Base-by-base conservation (phyloP, 2,888 invertebrate species). In the Philereme vetulata region DNA sequence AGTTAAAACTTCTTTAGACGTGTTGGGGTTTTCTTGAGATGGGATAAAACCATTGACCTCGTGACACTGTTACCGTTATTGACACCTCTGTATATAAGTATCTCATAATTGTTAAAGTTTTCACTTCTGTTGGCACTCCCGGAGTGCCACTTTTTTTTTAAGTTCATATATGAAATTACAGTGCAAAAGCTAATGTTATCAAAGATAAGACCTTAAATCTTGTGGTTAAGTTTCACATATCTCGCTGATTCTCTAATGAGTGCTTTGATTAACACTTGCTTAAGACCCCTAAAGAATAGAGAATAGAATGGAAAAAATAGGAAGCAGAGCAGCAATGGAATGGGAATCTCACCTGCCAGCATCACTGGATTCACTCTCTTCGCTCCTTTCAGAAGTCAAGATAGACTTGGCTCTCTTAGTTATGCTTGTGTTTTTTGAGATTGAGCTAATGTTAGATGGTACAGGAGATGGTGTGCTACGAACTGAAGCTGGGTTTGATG, bases 391-490 rank as follows among this genome's bases (percentile, higher is more conserved):
- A 0, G 95, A 95, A 6, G 95, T 95, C 65, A 95, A 80, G 62
- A 94, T 93, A 4, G 95, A 95, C 83, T 95, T 95, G 0, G 95
- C 94, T n/a, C 95, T 90, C 74, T 95, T 95, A 45, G 94, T 94
- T 46, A 93, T 93, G 65, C 92, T 90, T 7, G 93, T 90, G 75
- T 90, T 93, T 83, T 94, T 94, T 67, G 94, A 94, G 61, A 95
- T 93, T 49, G 95, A 95, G 76, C 94, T 94, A n/a, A 95, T 88
- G 77, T 95, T 95, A 0, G 95, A 95, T 0, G 95, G 95, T 2
- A 95, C 95, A 0, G 95, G 95, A 4, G 95, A 95, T 0, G 95
- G 95, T 0, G 95, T 95, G 73, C 95, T 95, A 35, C 95, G 89
- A 4, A 95, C 95, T 0, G 95, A 95, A 0, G 95, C 95, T 0